Conservation (phyloP, 2,113 vertebrate species). For the Sapajus apella region DNA sequence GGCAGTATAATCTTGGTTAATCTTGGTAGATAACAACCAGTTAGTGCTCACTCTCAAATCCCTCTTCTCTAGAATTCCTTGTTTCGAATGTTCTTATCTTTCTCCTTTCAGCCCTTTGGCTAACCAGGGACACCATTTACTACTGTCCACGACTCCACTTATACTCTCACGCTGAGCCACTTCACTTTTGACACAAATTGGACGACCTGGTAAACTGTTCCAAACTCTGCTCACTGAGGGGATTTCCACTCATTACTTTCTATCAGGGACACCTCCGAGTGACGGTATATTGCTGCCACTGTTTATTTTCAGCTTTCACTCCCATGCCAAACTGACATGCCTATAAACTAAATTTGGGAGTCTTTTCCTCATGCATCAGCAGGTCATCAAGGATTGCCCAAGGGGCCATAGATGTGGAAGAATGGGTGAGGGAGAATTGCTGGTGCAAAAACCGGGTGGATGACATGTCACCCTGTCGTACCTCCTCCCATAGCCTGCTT, state of each 20-base stretch:
- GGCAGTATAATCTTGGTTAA: neutral
- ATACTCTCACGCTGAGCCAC: neutral
- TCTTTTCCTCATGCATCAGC: neutral
- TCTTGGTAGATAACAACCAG: neutral
- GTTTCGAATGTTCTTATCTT: neutral
- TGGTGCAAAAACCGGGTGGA: neutral
- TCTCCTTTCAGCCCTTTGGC: neutral
- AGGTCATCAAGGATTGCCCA: neutral
- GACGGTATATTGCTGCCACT: neutral
- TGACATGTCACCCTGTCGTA: neutral
- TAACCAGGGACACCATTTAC: neutral
- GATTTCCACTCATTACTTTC: neutral
- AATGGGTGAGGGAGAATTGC: neutral
- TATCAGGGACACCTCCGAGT: neutral
- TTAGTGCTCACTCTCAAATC: neutral
- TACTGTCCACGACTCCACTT: neutral
- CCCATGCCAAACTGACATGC: rapidly evolving
- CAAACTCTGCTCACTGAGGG: neutral
- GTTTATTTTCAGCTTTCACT: neutral
- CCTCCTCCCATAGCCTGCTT: neutral
- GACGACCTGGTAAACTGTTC: neutral
- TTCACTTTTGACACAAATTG: neutral
- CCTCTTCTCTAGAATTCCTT: neutral
- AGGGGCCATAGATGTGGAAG: too few species aligned
- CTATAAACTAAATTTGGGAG: neutral